A percentile compares a stretch with the other conserved stretches of the same genome.
Conservation (phyloP, 2,113 vertebrate genomes). For the Percina caprodes region DNA sequence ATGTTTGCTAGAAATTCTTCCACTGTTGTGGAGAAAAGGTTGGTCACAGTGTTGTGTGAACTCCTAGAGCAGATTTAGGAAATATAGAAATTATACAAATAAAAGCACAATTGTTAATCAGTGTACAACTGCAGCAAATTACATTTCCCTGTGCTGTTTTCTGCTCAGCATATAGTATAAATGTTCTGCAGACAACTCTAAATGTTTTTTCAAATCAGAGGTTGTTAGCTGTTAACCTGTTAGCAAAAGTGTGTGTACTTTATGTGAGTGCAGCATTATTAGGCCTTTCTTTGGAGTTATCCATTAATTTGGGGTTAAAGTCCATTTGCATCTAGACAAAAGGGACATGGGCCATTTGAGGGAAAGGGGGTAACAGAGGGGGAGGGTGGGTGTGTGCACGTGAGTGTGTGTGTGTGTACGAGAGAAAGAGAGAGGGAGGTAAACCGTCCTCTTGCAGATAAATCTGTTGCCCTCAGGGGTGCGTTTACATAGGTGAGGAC, state of each 20-base stretch:
- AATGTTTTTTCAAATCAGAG: constrained; percentile 44
- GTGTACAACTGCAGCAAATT: constrained; percentile 7
- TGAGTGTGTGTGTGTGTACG: constrained; percentile 4
- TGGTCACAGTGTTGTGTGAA: constrained; percentile 55
- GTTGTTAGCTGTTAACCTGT: not conserved
- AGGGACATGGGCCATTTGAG: constrained; percentile 81
- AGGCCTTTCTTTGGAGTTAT: constrained; percentile 81
- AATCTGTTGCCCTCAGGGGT: constrained; percentile 85
- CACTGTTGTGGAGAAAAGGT: constrained; percentile 14
- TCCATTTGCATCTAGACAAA: constrained; percentile 88
- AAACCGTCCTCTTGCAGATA: constrained; percentile 83
- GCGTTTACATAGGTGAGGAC: constrained; percentile 86
- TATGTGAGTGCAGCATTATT: constrained; percentile 79
- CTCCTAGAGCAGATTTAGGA: constrained; percentile 31
- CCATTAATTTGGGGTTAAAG: constrained; percentile 86
- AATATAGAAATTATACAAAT: constrained; percentile 5
- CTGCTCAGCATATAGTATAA: constrained; percentile 9
- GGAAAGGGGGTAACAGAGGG: constrained; percentile 63
- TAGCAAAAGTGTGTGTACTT: constrained; percentile 38
- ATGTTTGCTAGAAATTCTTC: constrained; percentile 16
- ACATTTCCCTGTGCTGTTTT: not conserved
- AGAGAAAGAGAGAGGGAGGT: constrained; percentile 45
- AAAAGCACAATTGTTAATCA: constrained; percentile 30
- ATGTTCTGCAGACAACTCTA: constrained; percentile 23
- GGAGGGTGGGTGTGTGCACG: constrained; percentile 1